Base-by-base conservation (phyloP, 2,797 vertebrate species). In the Smutsia gigantea region DNA sequence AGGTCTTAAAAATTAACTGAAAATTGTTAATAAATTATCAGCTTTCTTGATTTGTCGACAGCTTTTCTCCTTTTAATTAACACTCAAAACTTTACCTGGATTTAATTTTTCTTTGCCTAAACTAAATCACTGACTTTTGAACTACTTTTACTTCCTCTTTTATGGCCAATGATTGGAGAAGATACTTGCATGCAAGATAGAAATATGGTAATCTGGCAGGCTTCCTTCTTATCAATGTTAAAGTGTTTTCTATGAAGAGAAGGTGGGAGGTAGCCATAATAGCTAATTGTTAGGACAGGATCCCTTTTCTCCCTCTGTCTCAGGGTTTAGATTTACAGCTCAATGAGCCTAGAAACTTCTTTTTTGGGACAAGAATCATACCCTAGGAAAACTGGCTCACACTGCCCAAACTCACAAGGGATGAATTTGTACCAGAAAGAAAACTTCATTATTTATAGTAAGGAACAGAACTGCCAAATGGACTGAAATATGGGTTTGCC, bases 371-470 rank as follows among this genome's bases (percentile, higher is more conserved):
- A 84, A 78, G 4, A 27, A 92, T 96, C 37, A 69, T 71, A 90
- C 23, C 19, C 51, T 78, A 84, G 39, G 34, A 94, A 93, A 95
- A 87, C 64, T 95, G 53, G 71, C 31, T 93, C 7, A 69, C 7
- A 71, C 21, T 85, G 11, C 21, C 19, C 64, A 89, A 84, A 87
- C 23, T 92, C 83, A 78, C 74, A 96, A 93, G 53, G 31, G 77
- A 78, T 59, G 46, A 1, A 92, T 94, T 93, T 96, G 57, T 95
- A 94, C 37, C n/a, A 93, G 25, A 92, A 95, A 64, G 64, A 13
- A 57, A 91, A 94, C 71, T 96, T 93, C 93, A 86, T 77, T 92
- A 95, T 95, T 97, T 93, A 94, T 84, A 61, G 25, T 75, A 55
- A 94, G 85, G 57, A 95, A 82, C 12, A 89, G 37, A 90, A 86